Evolutionary conservation across 2,113 vertebrate genomes (phyloP), one percentile per base, ranked within the genome.

Genomic region (Rhinolophus sinicus): DNA sequence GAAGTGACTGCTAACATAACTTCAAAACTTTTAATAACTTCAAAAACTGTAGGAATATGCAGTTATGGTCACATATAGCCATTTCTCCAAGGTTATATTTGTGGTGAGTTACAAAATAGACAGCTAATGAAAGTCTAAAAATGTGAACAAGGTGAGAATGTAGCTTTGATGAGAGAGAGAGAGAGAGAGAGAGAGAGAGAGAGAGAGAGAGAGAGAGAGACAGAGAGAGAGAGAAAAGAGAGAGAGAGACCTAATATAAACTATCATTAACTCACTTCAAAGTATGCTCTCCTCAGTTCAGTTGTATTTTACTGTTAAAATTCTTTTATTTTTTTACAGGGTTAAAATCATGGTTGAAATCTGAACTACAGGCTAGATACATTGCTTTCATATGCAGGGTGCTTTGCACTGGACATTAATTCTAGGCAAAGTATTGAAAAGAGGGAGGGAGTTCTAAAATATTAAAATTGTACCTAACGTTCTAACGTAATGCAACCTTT

Each of bases 361-460:
- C 40, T 86, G 52, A 87, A 83, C 28, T 40, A 90, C 5, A 62
- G n/a, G 64, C 18, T 87, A 54, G 7, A 52, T 88, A 69, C 75
- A 83, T 73, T 78, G 0, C 24, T 95, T 90, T 95, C 33, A 35
- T 30, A 84, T 76, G 12, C 8, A 14, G 75, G 2, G 21, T 90
- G 26, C 40, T 69, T 94, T 83, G 9, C 33, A 28, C 15, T 84
- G 60, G 30, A 67, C 26, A 94, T 40, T 95, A 87, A 96, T 95
- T 97, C 94, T 97, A 96, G 81, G 76, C 87, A 97, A 97, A 95
- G 90, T 95, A 90, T 88, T 96, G 44, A 87, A 97, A 97, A 95
- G 56, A 96, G 87, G 83, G 97, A 73, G 95, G 93, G 88, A 96
- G 87, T 94, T 97, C 81, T 93, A 96, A 97, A 97, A 92, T 96